Percentiles rank a stretch among this genome's conserved stretches.
Conservation (phyloP, 2,888 invertebrate genomes). For the Oscheius sp. region DNA sequence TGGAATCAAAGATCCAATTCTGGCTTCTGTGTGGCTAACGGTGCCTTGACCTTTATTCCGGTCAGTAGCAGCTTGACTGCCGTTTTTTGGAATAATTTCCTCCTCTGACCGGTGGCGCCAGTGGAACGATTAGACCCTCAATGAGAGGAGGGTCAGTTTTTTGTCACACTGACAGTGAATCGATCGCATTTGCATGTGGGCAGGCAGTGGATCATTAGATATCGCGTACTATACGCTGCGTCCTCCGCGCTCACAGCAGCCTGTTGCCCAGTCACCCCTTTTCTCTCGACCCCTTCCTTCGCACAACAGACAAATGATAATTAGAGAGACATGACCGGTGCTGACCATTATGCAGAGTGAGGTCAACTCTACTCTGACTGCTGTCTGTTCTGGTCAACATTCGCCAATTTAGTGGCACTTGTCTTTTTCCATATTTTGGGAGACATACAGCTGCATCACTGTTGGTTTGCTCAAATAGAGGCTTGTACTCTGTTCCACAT, state of each 20-base stretch:
- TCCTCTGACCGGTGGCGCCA: neutral
- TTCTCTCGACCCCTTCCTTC: neutral
- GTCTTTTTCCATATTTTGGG: too few relatives aligned
- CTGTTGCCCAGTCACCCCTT: neutral
- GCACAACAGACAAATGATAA: slow-evolving; percentile 7
- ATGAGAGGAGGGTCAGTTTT: slow-evolving; percentile 7
- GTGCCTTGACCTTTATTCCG: neutral
- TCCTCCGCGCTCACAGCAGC: neutral
- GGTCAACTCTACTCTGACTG: too few relatives aligned
- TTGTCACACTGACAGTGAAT: neutral
- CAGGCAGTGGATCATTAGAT: slow-evolving; percentile 31
- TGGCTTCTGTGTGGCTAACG: neutral
- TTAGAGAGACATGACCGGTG: neutral
- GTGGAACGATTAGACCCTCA: neutral
- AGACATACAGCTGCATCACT: too few relatives aligned
- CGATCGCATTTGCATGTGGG: slow-evolving; percentile 36
- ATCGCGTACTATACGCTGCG: slow-evolving; percentile 32
- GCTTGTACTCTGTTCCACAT: too few relatives aligned
- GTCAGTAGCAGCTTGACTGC: neutral
- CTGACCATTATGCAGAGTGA: too few relatives aligned
- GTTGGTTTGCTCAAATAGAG: too few relatives aligned
- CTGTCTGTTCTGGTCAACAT: too few relatives aligned
- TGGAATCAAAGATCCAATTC: neutral
- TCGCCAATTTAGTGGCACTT: too few relatives aligned
- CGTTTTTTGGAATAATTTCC: neutral